phyloP scores from a whole-genome alignment of 2,113 vertebrate species.

The Gobio gobio region DNA sequence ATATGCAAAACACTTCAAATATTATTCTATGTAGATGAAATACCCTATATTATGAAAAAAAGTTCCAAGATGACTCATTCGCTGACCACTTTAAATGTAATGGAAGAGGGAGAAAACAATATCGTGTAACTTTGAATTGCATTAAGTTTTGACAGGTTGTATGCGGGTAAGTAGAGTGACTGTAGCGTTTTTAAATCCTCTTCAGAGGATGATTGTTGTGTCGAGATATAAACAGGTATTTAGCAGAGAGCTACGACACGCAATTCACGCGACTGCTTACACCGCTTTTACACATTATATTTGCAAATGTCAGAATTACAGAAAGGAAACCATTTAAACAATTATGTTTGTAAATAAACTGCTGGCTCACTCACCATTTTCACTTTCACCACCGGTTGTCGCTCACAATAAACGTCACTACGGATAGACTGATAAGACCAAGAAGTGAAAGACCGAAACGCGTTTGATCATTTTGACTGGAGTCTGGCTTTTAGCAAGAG shows the following conservation, averaged over 20 bases:
- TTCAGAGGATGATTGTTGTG: not conserved
- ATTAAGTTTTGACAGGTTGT: not conserved
- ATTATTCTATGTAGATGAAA: not conserved
- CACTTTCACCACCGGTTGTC: conserved; percentile 62
- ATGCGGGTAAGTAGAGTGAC: too few relatives aligned
- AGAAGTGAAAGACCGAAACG: not conserved
- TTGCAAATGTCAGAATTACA: not conserved
- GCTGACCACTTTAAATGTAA: not conserved
- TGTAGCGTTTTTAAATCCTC: too few relatives aligned
- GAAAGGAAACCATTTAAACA: not conserved
- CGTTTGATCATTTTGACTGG: not conserved
- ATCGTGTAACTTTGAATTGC: not conserved
- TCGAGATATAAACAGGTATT: not conserved
- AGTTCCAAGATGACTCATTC: not conserved
- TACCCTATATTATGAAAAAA: not conserved
- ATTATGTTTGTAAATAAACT: conserved; percentile 62
- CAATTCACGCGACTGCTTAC: not conserved
- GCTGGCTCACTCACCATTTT: conserved; percentile 81
- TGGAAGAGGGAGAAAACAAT: not conserved
- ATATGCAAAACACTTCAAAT: not conserved
- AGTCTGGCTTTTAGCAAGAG: too few relatives aligned
- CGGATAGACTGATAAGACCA: conserved; percentile 47
- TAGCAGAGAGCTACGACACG: not conserved
- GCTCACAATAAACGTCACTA: conserved; percentile 70
- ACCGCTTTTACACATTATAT: not conserved